These are phyloP conservation scores for Electrona antarctica DNA, from an alignment of 2,113 vertebrate species.

Conservation along the genomic window DNA sequence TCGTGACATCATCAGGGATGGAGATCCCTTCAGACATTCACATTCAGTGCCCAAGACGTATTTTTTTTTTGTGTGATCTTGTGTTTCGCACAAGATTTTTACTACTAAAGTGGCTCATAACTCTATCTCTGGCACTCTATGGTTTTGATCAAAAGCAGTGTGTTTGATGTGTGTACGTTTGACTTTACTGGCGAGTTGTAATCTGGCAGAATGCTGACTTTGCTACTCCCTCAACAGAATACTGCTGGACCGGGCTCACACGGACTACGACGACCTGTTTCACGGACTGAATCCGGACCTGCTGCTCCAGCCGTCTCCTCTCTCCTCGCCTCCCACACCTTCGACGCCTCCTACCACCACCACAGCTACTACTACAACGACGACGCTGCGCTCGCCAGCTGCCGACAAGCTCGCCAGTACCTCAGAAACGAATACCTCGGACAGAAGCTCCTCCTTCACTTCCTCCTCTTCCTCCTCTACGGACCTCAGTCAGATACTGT, in stretches of 20 bases:
- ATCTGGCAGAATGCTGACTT: neutral
- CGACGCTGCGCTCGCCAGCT: conserved; percentile 60
- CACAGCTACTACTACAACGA: too few relatives aligned
- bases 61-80: too few relatives aligned
- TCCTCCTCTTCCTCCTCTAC: conserved; percentile 67
- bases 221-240: conserved; percentile 76
- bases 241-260: conserved; percentile 90
- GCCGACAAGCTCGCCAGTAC: conserved; percentile 85
- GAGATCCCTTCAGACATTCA: too few relatives aligned
- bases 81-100: too few relatives aligned
- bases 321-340: conserved; percentile 77
- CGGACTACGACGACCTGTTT: conserved; percentile 86
- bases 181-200: neutral
- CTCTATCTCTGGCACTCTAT: too few relatives aligned
- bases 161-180: too few relatives aligned
- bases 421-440: conserved; percentile 97
- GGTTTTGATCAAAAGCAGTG: too few relatives aligned
- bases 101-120: too few relatives aligned
- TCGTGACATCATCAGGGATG: too few relatives aligned
- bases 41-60: too few relatives aligned
- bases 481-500: conserved; percentile 97
- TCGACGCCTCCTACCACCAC: conserved; percentile 66
- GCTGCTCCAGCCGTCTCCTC: conserved; percentile 81
- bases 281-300: conserved; percentile 87
- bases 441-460: conserved; percentile 80